Evolutionary conservation across 1,140 invertebrate genomes (phyloP), one percentile per base, ranked within the genome.

Genomic region (Drosophila insularis): DNA sequence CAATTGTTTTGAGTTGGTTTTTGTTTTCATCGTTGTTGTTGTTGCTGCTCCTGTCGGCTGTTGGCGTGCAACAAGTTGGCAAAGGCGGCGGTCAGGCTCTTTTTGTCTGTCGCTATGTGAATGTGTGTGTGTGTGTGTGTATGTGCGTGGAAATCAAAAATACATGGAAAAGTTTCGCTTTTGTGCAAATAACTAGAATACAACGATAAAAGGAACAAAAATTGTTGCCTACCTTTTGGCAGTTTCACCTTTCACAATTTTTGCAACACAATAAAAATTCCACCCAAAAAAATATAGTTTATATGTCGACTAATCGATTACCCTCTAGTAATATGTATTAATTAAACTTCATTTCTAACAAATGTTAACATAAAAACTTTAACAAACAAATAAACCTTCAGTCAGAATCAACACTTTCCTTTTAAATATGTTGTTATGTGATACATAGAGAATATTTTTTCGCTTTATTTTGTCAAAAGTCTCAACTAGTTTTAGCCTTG

Each of bases 1-100:
- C 62, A 75, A 50, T 87, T 85, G 81, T 85, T 85, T 78, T 87
- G 78, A 87, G 78, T 72, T 71, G 62, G 63, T 75, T 75, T 76
- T 75, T 78, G 68, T 35, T 76, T 75, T 78, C 68, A 11, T 35
- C 10, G 32, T 35, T 35, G 35, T 37, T 37, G 35, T 13, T 37
- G 35, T 13, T 37, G 35, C 35, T 13, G 35, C 2, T 50, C 17
- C 19, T 50, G 71, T 75, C 3, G 21, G 43, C 10, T 50, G 71
- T 75, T 60, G 50, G 59, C 71, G 78, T 53, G 82, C 81, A 85
- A 85, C 81, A 85, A 85, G 81, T 85, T 85, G 81, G 58, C 59
- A 10, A 37, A 21, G n/a, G 37, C n/a, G n/a, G 10, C 39, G 60
- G 60, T 62, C 60, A 62, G 40, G 40, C 55, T 39, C 6, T 46